A percentile compares a stretch with the other conserved stretches of the same genome.
Evolutionary conservation across 2,888 invertebrate genomes (phyloP).

Genomic region (Blastobasis lacticolella): DNA sequence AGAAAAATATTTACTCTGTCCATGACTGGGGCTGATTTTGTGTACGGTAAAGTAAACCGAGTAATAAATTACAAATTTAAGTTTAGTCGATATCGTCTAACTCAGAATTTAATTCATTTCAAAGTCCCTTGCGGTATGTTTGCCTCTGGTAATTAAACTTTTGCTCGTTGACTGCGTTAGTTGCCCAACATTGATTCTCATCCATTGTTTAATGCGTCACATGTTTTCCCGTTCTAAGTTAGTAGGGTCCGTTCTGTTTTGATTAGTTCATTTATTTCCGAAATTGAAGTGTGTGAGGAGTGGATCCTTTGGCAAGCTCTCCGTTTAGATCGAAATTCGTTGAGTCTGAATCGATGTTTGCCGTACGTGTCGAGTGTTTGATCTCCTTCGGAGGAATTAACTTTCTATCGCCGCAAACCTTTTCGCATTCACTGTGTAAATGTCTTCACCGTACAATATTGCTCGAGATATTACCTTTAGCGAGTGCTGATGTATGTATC

Average conservation of each 20-base stretch:
- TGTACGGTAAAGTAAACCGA: too few species aligned
- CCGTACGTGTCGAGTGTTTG: conserved; percentile 45
- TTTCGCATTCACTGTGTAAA: conserved; percentile 7
- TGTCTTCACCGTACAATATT: background rate
- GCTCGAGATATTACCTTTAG: background rate
- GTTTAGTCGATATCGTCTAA: too few species aligned
- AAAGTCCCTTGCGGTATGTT: too few species aligned
- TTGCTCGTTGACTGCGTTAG: too few species aligned
- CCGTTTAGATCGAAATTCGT: conserved; percentile 33
- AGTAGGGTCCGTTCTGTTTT: conserved; percentile 27
- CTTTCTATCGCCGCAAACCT: conserved; percentile 33
- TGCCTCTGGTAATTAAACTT: too few species aligned
- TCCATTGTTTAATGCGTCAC: too few species aligned
- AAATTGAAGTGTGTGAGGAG: conserved; percentile 37
- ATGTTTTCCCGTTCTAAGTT: conserved; percentile 7
- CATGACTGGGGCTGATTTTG: too few species aligned
- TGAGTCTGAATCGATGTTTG: conserved; percentile 36
- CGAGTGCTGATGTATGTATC: conserved; percentile 1
- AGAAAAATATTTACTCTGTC: conserved; percentile 9
- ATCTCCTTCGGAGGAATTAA: conserved; percentile 36
- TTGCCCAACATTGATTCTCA: too few species aligned
- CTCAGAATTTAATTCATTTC: too few species aligned
- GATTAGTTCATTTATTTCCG: conserved; percentile 45
- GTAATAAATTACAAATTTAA: too few species aligned
- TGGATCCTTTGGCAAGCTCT: conserved; percentile 34